A percentile compares a stretch with the other conserved stretches of the same genome.
Conservation (phyloP, 1,140 invertebrate genomes). For the Drosophila sucinea region DNA sequence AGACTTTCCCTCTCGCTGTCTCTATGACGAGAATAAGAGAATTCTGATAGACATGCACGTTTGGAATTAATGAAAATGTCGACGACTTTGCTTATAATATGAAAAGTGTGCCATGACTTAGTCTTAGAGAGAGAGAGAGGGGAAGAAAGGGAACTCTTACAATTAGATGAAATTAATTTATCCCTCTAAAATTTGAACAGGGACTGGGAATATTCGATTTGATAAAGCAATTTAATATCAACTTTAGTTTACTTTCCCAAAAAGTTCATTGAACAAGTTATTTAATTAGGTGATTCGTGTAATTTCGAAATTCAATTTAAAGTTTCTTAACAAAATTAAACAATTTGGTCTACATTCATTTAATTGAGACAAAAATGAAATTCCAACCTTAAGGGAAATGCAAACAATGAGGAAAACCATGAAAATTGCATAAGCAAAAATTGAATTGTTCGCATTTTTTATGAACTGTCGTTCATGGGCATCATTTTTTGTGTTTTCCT, state of each 20-base stretch:
- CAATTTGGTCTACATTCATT: neutral
- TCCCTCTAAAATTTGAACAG: neutral
- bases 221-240: neutral
- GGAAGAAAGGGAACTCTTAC: neutral
- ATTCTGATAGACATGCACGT: slow-evolving; percentile 58
- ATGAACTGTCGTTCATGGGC: slow-evolving; percentile 29
- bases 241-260: neutral
- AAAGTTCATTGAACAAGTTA: neutral
- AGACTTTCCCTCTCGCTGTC: neutral
- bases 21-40: slow-evolving; percentile 17
- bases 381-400: slow-evolving; percentile 9
- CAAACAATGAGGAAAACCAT: slow-evolving; percentile 21
- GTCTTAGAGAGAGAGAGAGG: neutral
- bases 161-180: slow-evolving; percentile 11
- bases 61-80: slow-evolving; percentile 69
- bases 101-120: slow-evolving; percentile 36
- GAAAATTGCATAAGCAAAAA: slow-evolving; percentile 52
- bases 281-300: neutral
- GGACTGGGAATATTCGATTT: neutral
- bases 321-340: neutral
- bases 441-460: slow-evolving; percentile 59
- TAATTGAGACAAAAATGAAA: neutral
- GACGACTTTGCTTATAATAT: slow-evolving; percentile 39
- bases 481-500: slow-evolving; percentile 29
- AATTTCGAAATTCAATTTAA: neutral